These are phyloP conservation scores for Ctenodactylus gundi DNA, from an alignment of 2,113 vertebrate species.

Conservation along the genomic window DNA sequence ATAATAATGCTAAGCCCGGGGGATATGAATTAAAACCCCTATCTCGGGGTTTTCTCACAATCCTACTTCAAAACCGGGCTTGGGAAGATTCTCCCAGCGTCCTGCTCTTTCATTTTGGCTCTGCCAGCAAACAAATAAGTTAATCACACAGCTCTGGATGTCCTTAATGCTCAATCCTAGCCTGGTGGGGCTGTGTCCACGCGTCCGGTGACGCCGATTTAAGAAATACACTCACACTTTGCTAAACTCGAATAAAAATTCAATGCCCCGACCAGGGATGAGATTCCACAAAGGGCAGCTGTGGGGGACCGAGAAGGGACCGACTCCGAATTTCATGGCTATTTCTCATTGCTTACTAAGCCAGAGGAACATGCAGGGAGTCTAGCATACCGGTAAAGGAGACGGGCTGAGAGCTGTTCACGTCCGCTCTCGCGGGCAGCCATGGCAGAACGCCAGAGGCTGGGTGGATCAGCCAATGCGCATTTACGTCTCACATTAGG, in stretches of 20 bases:
- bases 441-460: neutral
- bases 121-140: slow-evolving; percentile 70
- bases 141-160: slow-evolving; percentile 73
- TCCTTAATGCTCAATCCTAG: slow-evolving; percentile 53
- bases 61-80: slow-evolving; percentile 52
- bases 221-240: slow-evolving; percentile 28
- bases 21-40: slow-evolving; percentile 67
- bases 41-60: slow-evolving; percentile 40
- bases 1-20: slow-evolving; percentile 65
- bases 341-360: neutral
- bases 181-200: neutral
- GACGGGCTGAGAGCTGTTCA: neutral
- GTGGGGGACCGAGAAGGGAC: neutral
- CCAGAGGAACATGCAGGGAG: neutral
- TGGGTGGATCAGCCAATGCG: neutral
- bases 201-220: slow-evolving; percentile 43
- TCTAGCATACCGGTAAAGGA: neutral
- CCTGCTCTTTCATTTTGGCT: slow-evolving; percentile 48
- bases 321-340: neutral
- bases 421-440: neutral
- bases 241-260: neutral
- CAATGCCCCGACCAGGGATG: neutral
- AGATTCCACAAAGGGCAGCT: neutral
- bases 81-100: neutral
- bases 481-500: neutral